A percentile compares a stretch with the other conserved stretches of the same genome.
Evolutionary conservation across 2,888 invertebrate genomes (phyloP).

Genomic region (Stenurella melanura): DNA sequence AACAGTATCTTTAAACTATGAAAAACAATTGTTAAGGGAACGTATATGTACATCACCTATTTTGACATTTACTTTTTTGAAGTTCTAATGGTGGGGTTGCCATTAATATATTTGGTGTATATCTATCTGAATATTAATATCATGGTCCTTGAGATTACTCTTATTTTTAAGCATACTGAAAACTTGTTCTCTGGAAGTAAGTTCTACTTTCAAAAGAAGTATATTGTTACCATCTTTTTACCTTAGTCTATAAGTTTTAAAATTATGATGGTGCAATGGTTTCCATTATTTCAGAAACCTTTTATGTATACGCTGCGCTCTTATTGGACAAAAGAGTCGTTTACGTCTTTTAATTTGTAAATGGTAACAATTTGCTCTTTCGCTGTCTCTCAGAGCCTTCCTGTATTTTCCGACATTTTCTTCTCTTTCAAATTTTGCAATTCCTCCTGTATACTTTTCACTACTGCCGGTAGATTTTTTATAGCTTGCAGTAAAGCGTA

Average conservation of each 20-base stretch:
- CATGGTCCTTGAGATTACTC: slow-evolving; percentile 22
- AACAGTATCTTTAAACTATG: slow-evolving; percentile 28
- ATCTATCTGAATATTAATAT: slow-evolving; percentile 32
- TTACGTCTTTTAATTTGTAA: slow-evolving; percentile 21
- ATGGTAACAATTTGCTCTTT: slow-evolving; percentile 29
- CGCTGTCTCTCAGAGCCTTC: not conserved
- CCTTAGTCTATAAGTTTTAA: slow-evolving; percentile 16
- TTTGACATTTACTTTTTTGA: slow-evolving; percentile 38
- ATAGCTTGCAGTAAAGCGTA: too few relatives aligned
- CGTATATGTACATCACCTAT: slow-evolving; percentile 36
- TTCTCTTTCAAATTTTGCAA: too few relatives aligned
- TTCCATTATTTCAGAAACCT: slow-evolving; percentile 20
- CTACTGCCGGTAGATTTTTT: too few relatives aligned
- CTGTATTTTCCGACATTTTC: too few relatives aligned
- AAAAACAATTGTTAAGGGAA: slow-evolving; percentile 36
- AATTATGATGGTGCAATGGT: slow-evolving; percentile 9
- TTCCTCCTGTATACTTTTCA: too few relatives aligned
- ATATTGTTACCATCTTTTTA: slow-evolving; percentile 11
- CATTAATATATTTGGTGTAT: slow-evolving; percentile 33
- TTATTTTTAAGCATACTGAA: slow-evolving; percentile 23
- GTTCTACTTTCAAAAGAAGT: slow-evolving; percentile 10
- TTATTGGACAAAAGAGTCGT: slow-evolving; percentile 7
- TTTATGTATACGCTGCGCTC: slow-evolving; percentile 9
- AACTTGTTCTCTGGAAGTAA: slow-evolving; percentile 24
- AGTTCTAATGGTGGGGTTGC: slow-evolving; percentile 21